These are phyloP conservation scores for Morone saxatilis DNA, from an alignment of 2,113 vertebrate genomes.

Conservation along the genomic window DNA sequence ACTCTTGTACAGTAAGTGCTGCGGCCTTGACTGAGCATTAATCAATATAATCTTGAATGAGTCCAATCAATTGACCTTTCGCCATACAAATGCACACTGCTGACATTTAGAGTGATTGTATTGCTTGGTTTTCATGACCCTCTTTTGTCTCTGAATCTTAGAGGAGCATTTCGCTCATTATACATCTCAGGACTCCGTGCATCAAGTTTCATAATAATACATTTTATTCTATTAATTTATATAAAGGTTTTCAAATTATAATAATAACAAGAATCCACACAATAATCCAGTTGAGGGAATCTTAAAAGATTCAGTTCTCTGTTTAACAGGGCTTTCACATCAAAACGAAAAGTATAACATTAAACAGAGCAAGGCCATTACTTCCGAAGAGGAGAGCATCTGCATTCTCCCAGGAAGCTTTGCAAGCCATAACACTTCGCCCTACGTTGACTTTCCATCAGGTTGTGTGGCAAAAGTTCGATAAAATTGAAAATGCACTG, in stretches of 20 bases:
- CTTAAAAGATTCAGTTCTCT: not conserved
- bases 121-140: slow-evolving; percentile 50
- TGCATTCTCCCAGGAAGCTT: not conserved
- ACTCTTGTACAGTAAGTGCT: slow-evolving; percentile 36
- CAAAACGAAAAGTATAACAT: not conserved
- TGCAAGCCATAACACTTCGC: not conserved
- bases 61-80: slow-evolving; percentile 69
- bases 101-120: slow-evolving; percentile 60
- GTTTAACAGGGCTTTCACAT: not conserved
- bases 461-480: not conserved
- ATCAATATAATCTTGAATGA: slow-evolving; percentile 68
- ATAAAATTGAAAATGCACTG: not conserved
- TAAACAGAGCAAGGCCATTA: not conserved
- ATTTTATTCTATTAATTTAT: not conserved
- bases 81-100: slow-evolving; percentile 52
- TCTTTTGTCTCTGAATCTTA: slow-evolving; percentile 38
- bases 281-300: not conserved
- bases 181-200: slow-evolving; percentile 1
- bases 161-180: slow-evolving; percentile 39
- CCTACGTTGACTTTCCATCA: not conserved
- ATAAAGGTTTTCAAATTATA: not conserved
- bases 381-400: not conserved
- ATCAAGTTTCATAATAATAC: not conserved
- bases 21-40: slow-evolving; percentile 46
- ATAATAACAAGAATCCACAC: not conserved